Conservation (phyloP, 2,888 invertebrate genomes). For the Drosophila ezoana region DNA sequence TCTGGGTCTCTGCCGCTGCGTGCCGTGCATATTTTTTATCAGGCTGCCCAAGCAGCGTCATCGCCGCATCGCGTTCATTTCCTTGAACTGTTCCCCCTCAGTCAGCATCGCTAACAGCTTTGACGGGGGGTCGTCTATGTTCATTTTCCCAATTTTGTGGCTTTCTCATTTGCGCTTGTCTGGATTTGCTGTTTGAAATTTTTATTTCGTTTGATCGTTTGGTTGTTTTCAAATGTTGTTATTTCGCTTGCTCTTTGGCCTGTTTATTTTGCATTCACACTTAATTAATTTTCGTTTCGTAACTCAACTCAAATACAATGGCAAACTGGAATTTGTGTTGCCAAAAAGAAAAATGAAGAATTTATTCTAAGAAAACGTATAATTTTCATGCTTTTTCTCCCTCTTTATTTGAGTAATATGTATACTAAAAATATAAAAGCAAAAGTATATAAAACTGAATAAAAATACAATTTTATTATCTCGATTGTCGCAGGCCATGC, state of each 20-base stretch:
- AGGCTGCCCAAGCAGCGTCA: conserved; percentile 60
- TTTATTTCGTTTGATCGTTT: conserved; percentile 60
- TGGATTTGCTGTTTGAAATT: conserved; percentile 37
- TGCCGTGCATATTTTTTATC: conserved; percentile 70
- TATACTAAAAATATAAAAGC: conserved; percentile 16
- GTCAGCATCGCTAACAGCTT: conserved; percentile 31
- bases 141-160: conserved; percentile 8
- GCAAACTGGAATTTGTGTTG: conserved; percentile 34
- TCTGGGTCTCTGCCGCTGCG: conserved; percentile 55
- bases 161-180: conserved; percentile 17
- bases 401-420: conserved; percentile 23
- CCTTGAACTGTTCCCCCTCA: conserved; percentile 52
- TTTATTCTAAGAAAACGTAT: conserved; percentile 33
- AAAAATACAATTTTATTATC: conserved; percentile 71
- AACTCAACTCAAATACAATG: conserved; percentile 48
- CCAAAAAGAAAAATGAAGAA: conserved; percentile 7
- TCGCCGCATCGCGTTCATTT: conserved; percentile 49
- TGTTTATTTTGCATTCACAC: conserved; percentile 67
- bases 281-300: conserved; percentile 66
- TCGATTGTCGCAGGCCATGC: conserved; percentile 43
- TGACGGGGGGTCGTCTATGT: conserved; percentile 62
- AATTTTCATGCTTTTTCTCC: conserved; percentile 8
- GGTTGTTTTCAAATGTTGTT: conserved; percentile 31
- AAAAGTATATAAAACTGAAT: conserved; percentile 43
- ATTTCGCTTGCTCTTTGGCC: conserved; percentile 28